A percentile compares a stretch with the other conserved stretches of the same genome.
Conservation (phyloP, 2,113 vertebrate genomes). For the Bubo scandiacus region DNA sequence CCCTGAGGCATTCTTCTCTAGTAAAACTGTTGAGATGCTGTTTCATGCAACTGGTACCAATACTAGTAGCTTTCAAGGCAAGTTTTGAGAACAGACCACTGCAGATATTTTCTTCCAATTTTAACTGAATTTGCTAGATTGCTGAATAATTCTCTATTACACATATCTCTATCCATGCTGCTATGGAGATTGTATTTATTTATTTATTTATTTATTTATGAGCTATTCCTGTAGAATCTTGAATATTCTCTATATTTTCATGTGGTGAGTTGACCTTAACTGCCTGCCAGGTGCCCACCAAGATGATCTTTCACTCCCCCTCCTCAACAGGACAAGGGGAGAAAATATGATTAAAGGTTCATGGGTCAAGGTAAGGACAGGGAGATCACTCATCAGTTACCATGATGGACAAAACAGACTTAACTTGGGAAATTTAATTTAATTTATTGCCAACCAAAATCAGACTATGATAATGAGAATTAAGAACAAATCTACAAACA, state of each 20-base stretch:
- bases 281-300: rapidly evolving
- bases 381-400: not conserved
- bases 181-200: not conserved
- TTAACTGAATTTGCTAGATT: not conserved
- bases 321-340: not conserved
- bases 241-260: not conserved
- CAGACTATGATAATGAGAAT: not conserved
- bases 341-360: not conserved
- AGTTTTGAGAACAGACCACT: not conserved
- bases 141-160: not conserved
- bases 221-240: not conserved
- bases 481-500: not conserved
- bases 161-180: not conserved
- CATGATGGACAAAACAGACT: not conserved
- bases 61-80: not conserved
- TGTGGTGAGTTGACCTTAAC: not conserved
- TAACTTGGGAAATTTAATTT: rapidly evolving
- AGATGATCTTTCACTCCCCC: not conserved
- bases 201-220: not conserved
- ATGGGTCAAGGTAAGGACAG: not conserved
- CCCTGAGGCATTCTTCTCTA: not conserved
- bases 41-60: not conserved
- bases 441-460: not conserved
- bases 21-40: not conserved
- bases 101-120: not conserved